A percentile compares a stretch with the other conserved stretches of the same genome.
These are phyloP conservation scores for Gallinago solitaria DNA, from an alignment of 2,797 vertebrate species.

Conservation along the genomic window DNA sequence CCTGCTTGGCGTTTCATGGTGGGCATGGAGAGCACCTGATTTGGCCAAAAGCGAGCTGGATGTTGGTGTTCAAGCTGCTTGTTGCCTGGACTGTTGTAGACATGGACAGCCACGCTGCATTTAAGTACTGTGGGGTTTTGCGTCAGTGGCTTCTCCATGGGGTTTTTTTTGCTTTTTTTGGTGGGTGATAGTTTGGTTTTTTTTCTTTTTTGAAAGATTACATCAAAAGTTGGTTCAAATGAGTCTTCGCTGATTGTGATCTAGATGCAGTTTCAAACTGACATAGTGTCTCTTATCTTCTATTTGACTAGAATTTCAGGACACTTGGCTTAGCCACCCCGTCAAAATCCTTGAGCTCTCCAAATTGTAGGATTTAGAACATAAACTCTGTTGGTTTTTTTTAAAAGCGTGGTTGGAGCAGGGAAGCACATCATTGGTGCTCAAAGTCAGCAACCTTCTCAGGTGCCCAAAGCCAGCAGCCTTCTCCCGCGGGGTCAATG, in stretches of 20 bases:
- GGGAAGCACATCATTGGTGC: fast-evolving
- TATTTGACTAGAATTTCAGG: background rate
- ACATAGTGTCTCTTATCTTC: background rate
- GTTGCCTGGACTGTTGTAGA: background rate
- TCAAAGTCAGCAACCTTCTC: background rate
- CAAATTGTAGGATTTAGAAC: background rate
- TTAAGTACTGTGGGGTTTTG: constrained; percentile 1
- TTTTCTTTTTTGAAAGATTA: constrained; percentile 28
- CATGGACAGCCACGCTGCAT: background rate
- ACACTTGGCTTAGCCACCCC: background rate
- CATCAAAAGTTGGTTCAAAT: background rate
- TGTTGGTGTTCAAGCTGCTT: background rate
- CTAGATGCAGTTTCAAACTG: constrained; percentile 14
- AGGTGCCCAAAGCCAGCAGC: background rate
- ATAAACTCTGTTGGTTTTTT: background rate
- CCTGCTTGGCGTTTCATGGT: background rate
- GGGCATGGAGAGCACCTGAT: background rate
- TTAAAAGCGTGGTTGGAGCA: background rate
- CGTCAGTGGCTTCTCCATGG: constrained; percentile 22
- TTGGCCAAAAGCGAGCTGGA: background rate
- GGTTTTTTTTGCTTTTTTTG: background rate
- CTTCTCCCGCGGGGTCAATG: background rate
- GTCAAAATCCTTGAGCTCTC: background rate
- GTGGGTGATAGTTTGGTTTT: background rate
- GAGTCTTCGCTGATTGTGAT: constrained; percentile 19